Base-by-base conservation (phyloP, 2,888 invertebrate genomes). In the Parnassius apollo region DNA sequence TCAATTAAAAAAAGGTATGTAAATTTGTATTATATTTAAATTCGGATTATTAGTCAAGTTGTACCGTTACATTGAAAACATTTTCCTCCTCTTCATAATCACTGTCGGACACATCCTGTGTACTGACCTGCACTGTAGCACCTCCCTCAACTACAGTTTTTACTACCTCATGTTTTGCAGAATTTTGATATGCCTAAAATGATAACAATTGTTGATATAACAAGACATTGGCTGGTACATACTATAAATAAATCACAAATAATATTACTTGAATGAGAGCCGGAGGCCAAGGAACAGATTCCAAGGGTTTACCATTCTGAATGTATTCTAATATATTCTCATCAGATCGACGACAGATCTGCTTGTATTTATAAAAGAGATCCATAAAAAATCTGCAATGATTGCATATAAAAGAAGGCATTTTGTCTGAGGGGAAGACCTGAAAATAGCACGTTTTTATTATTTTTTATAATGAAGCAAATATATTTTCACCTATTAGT, bases 331-430 rank as follows among this genome's bases (percentile, higher is more conserved):
- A 92, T 9, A 96, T 83, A 1, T 94, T 92, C 70, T 95, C 95
- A 77, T 96, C 96, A 0, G 95, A 94, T 75, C 94, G 94, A 69
- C 95, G 95, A 73, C 96, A 96, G 76, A 96, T 94, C 65, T 94
- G 93, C 77, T 96, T 96, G 73, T 95, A 96, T 61, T 94, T 94
- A 84, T 96, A 96, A 57, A 94, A 94, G 65, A 94, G 89, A 64
- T 94, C 94, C 76, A 96, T 93, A 69, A 95, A 94, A 73, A 93
- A 88, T 35, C 94, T 94, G 73, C 96, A 96, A 50, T 92, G 92
- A 49, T 88, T 91, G 77, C 96, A 96, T 66, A 96, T 95, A 75
- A 92, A 94, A 58, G 93, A 90, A 1, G 96, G 96, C 95, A 96
- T 95, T 68, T 94, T 95, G 81, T 96, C 96, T 52, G 93, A 93